Percentiles rank a stretch among this genome's conserved stretches.
Evolutionary conservation across 1,140 invertebrate genomes (phyloP).

Genomic region (Bombyx mandarina): DNA sequence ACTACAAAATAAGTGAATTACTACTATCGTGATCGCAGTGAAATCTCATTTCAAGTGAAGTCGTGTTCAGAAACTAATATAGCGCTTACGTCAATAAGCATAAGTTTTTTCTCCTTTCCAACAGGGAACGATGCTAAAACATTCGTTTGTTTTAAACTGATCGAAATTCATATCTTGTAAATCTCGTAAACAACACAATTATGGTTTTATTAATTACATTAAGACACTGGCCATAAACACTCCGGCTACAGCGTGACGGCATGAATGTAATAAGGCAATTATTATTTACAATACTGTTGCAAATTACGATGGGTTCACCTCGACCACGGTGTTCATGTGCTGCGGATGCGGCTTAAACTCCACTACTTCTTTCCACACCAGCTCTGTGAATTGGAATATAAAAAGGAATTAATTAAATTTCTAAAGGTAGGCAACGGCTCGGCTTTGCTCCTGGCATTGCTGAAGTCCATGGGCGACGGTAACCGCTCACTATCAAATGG

Average conservation of each 20-base stretch:
- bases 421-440: too few species aligned
- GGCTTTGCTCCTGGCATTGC: too few species aligned
- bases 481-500: too few species aligned
- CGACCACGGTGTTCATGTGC: slow-evolving; percentile 64
- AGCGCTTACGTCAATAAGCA: too few species aligned
- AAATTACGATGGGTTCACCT: slow-evolving; percentile 53
- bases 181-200: neutral
- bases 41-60: too few species aligned
- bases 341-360: slow-evolving; percentile 80
- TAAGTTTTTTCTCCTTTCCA: too few species aligned
- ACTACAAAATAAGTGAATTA: too few species aligned
- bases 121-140: too few species aligned
- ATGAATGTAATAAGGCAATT: neutral
- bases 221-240: slow-evolving; percentile 9
- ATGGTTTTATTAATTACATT: neutral
- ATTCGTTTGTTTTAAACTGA: neutral
- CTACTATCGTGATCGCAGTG: too few species aligned
- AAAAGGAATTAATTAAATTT: neutral
- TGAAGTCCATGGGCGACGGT: too few species aligned
- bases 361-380: slow-evolving; percentile 83
- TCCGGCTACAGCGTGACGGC: neutral
- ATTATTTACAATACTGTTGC: neutral
- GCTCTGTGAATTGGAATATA: slow-evolving; percentile 71
- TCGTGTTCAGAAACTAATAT: too few species aligned
- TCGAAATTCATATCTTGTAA: neutral